A percentile compares a stretch with the other conserved stretches of the same genome.
Evolutionary conservation across 1,140 invertebrate genomes (phyloP).

Genomic region (Drosophila kepulauana): DNA sequence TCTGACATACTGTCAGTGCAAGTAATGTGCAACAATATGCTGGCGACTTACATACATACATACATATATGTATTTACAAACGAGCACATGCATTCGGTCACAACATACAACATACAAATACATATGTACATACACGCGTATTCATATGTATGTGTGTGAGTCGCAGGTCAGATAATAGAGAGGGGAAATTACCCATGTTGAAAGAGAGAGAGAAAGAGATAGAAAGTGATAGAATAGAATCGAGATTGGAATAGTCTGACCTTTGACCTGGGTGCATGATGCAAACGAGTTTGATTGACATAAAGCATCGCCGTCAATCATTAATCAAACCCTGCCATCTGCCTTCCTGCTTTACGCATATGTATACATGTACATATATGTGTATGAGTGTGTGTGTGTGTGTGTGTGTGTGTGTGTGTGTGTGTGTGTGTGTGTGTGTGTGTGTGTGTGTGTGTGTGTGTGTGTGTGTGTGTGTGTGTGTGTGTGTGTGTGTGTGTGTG

Average conservation of each 20-base stretch:
- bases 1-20: no score
- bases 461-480: constrained; percentile 18
- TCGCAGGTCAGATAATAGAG: constrained; percentile 31
- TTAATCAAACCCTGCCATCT: neutral
- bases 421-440: constrained; percentile 20
- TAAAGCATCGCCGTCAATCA: neutral
- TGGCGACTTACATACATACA: neutral
- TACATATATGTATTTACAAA: constrained; percentile 6
- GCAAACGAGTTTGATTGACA: constrained; percentile 14
- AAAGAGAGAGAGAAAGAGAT: neutral
- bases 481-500: constrained; percentile 20
- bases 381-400: constrained; percentile 31
- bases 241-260: constrained; percentile 23
- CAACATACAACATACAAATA: constrained; percentile 11
- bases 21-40: neutral
- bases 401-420: constrained; percentile 18
- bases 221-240: constrained; percentile 1
- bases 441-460: constrained; percentile 20
- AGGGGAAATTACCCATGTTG: neutral
- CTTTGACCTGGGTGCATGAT: constrained; percentile 26
- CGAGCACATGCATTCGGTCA: constrained; percentile 33
- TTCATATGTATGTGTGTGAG: constrained; percentile 1
- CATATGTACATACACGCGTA: neutral
- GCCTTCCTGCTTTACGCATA: neutral
- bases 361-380: constrained; percentile 20